phyloP scores from a whole-genome alignment of 2,888 invertebrate species.

The Limnephilus auricula region DNA sequence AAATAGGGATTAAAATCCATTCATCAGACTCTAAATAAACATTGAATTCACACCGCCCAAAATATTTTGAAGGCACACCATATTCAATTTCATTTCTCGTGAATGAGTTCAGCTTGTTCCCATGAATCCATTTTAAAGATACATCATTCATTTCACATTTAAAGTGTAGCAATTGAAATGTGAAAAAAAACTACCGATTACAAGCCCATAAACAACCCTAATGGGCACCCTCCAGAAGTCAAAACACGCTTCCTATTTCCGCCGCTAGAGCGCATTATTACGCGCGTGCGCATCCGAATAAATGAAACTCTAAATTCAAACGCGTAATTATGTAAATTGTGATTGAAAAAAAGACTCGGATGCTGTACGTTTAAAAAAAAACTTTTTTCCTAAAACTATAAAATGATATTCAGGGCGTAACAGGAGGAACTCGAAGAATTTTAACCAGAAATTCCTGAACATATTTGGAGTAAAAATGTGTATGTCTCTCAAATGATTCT shows the following conservation, averaged over 20 bases:
- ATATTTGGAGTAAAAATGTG: too few species aligned
- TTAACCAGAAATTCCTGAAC: too few species aligned
- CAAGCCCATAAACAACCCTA: conserved; percentile 64
- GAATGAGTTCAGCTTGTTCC: neutral
- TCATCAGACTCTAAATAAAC: neutral
- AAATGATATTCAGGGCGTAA: too few species aligned
- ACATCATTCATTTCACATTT: conserved; percentile 54
- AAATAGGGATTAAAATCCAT: neutral
- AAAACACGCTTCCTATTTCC: conserved; percentile 60
- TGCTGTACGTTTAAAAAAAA: neutral
- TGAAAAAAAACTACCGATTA: conserved; percentile 54
- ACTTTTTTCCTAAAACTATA: too few species aligned
- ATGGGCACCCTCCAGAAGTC: conserved; percentile 56
- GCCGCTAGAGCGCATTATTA: conserved; percentile 57
- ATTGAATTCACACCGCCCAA: neutral
- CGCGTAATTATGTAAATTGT: conserved; percentile 52
- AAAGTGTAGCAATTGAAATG: conserved; percentile 54
- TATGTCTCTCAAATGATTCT: too few species aligned
- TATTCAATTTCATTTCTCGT: neutral
- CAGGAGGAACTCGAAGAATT: too few species aligned
- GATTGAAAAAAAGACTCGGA: neutral
- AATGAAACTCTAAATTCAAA: conserved; percentile 54
- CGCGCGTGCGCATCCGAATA: conserved; percentile 62
- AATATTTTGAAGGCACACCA: neutral
- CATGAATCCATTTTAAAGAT: conserved; percentile 51